These are phyloP conservation scores for Aulostomus chinensis DNA, from an alignment of 2,797 vertebrate species.

Conservation along the genomic window DNA sequence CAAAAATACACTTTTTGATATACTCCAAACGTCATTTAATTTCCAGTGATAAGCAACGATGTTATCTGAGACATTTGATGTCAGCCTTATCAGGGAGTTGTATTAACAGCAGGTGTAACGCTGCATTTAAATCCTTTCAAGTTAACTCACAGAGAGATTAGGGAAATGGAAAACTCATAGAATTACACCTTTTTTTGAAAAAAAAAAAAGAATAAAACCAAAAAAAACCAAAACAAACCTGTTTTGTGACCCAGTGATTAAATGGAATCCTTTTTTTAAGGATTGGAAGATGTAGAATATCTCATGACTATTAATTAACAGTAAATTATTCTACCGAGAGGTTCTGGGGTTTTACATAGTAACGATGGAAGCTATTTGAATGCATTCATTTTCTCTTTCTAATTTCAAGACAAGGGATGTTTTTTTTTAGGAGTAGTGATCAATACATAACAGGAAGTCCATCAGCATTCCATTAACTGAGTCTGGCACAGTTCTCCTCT, in stretches of 20 bases:
- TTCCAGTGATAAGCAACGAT: conserved; percentile 55
- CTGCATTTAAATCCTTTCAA: conserved; percentile 62
- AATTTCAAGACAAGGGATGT: background rate
- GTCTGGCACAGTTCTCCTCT: too few species aligned
- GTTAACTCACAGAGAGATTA: conserved; percentile 58
- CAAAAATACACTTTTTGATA: conserved; percentile 11
- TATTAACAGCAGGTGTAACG: conserved; percentile 65
- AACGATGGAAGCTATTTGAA: background rate
- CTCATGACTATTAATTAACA: background rate
- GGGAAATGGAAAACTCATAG: conserved; percentile 23
- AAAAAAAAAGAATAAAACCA: conserved; percentile 43
- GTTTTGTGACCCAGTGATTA: conserved; percentile 13
- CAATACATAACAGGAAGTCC: background rate
- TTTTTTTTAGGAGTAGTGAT: background rate
- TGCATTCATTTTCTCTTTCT: background rate
- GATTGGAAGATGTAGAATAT: background rate
- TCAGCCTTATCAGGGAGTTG: conserved; percentile 50
- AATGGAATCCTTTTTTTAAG: background rate
- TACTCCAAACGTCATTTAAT: conserved; percentile 57
- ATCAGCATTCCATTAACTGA: background rate
- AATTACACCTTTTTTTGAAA: conserved; percentile 26
- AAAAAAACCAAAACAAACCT: conserved; percentile 20
- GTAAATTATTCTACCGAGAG: too few species aligned
- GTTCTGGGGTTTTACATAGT: too few species aligned
- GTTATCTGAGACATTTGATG: conserved; percentile 67